Conservation (phyloP, 2,797 vertebrate species). For the Enteromius anoplus region DNA sequence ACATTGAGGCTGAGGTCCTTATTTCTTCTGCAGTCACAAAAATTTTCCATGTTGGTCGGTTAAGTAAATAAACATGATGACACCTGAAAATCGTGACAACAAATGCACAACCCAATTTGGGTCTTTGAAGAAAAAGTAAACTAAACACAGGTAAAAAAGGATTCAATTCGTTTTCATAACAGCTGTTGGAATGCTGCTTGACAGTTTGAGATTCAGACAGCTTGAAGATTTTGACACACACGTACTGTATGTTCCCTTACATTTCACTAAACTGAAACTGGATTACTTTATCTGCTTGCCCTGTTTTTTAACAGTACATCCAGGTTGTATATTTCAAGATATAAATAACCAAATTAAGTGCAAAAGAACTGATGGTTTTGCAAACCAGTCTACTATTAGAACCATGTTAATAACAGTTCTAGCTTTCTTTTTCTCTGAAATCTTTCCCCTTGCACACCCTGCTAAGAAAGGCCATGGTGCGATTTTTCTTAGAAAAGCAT, state of each 20-base stretch:
- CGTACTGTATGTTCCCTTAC: background rate
- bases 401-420: slow-evolving; percentile 17
- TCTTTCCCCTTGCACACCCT: slow-evolving; percentile 64
- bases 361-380: slow-evolving; percentile 72
- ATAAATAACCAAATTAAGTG: slow-evolving; percentile 74
- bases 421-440: slow-evolving; percentile 51
- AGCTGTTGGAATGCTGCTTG: slow-evolving; percentile 52
- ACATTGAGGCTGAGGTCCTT: slow-evolving; percentile 73
- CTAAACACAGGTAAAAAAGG: slow-evolving; percentile 6
- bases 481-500: slow-evolving; percentile 77
- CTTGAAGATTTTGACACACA: background rate
- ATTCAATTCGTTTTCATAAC: background rate
- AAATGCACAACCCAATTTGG: slow-evolving; percentile 48
- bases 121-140: slow-evolving; percentile 43
- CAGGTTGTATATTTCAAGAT: slow-evolving; percentile 75
- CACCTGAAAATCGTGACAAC: slow-evolving; percentile 35
- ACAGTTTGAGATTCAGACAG: slow-evolving; percentile 38
- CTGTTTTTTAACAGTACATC: slow-evolving; percentile 78
- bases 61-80: slow-evolving; percentile 30
- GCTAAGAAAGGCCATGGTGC: slow-evolving; percentile 79
- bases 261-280: slow-evolving; percentile 8
- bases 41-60: slow-evolving; percentile 16
- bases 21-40: slow-evolving; percentile 46
- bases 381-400: slow-evolving; percentile 44
- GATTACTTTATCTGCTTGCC: slow-evolving; percentile 43